Evolutionary conservation across 2,113 vertebrate species (phyloP).

Genomic region (Oncorhynchus masou): DNA sequence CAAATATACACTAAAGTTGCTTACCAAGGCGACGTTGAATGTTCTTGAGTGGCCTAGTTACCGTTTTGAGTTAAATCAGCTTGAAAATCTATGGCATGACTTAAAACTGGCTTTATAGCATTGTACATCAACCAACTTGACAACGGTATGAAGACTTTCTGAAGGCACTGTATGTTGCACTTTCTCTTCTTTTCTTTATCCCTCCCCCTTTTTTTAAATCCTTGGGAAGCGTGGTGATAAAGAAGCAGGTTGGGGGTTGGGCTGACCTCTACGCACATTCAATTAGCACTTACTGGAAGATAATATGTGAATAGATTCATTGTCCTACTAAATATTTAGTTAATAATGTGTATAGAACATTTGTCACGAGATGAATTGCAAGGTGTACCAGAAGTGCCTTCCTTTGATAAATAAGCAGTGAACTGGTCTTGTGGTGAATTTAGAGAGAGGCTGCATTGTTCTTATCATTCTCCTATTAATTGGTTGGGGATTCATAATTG

Average conservation of each 20-base stretch:
- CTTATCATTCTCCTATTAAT: not conserved
- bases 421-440: not conserved
- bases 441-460: not conserved
- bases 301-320: not conserved
- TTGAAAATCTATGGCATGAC: no score
- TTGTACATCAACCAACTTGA: no score
- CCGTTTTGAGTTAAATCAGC: no score
- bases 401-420: not conserved
- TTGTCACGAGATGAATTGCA: constrained; percentile 1
- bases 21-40: no score
- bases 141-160: not conserved
- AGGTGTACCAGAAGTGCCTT: not conserved
- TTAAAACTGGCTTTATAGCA: no score
- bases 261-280: not conserved
- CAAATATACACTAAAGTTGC: no score
- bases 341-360: not conserved
- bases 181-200: no score
- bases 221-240: not conserved
- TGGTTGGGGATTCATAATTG: not conserved
- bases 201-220: no score
- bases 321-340: not conserved
- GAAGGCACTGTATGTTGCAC: not conserved
- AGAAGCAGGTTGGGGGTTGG: not conserved
- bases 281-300: constrained; percentile 7
- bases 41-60: no score